phyloP scores from a whole-genome alignment of 2,797 vertebrate species.

The Zenarchopterus dispar region DNA sequence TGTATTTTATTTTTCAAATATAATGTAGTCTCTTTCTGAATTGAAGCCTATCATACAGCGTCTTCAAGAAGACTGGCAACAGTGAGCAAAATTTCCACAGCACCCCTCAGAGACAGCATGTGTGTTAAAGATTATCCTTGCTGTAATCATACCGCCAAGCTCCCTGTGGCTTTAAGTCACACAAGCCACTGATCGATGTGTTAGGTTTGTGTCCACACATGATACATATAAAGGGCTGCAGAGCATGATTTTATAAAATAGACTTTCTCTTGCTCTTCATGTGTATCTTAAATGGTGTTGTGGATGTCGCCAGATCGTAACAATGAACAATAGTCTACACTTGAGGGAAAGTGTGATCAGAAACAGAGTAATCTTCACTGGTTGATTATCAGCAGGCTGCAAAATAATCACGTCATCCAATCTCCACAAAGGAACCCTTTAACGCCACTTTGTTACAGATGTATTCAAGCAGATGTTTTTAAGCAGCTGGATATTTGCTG shows the following conservation, averaged over 20 bases:
- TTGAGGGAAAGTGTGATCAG: slow-evolving; percentile 14
- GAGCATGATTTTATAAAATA: slow-evolving; percentile 17
- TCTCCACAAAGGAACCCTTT: slow-evolving; percentile 16
- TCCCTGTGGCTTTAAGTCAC: slow-evolving; percentile 53
- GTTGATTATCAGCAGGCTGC: background rate
- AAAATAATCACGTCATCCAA: slow-evolving; percentile 7
- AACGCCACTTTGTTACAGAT: slow-evolving; percentile 46
- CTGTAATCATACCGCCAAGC: slow-evolving; percentile 60
- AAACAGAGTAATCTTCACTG: slow-evolving; percentile 2
- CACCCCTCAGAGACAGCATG: slow-evolving; percentile 74
- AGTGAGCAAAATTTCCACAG: slow-evolving; percentile 79
- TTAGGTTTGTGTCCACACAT: slow-evolving; percentile 49
- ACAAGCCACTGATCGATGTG: slow-evolving; percentile 67
- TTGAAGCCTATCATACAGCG: slow-evolving; percentile 68
- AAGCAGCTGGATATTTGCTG: slow-evolving; percentile 66
- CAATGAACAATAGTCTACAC: background rate
- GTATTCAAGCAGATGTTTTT: slow-evolving; percentile 59
- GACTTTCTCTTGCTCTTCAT: slow-evolving; percentile 8
- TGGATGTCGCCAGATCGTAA: slow-evolving; percentile 2
- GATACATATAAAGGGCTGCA: slow-evolving; percentile 18
- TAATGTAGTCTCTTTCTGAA: slow-evolving; percentile 64
- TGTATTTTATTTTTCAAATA: slow-evolving; percentile 35
- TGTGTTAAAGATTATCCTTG: slow-evolving; percentile 78
- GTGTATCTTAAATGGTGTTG: background rate
- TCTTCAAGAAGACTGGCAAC: slow-evolving; percentile 50